A percentile compares a stretch with the other conserved stretches of the same genome.
phyloP scores from a whole-genome alignment of 2,797 vertebrate species.

The Diceros bicornis region DNA sequence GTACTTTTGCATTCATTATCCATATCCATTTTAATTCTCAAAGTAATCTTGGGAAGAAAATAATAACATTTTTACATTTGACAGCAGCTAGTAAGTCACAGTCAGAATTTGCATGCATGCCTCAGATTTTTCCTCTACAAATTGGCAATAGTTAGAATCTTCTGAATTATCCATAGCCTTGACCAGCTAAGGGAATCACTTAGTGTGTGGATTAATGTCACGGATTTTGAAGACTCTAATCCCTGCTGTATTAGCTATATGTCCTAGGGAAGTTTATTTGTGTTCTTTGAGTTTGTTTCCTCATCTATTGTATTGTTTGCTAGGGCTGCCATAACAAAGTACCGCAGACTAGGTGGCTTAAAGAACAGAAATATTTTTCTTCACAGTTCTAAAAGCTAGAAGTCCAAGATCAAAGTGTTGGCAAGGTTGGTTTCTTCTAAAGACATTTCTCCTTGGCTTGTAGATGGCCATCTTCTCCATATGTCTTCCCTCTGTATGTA shows the following conservation, averaged over 20 bases:
- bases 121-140: background rate
- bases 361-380: background rate
- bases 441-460: background rate
- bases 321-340: background rate
- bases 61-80: background rate
- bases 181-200: background rate
- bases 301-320: background rate
- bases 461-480: background rate
- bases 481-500: background rate
- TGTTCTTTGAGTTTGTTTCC: background rate
- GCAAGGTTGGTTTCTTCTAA: background rate
- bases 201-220: background rate
- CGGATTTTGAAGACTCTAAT: background rate
- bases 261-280: background rate
- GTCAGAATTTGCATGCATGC: background rate
- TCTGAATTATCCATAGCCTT: background rate
- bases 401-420: background rate
- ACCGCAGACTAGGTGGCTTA: background rate
- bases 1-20: background rate
- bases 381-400: background rate
- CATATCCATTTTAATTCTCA: background rate
- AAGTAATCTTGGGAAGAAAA: conserved; percentile 12
- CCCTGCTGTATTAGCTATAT: background rate
- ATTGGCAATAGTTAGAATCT: background rate
- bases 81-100: background rate